phyloP scores from a whole-genome alignment of 2,888 invertebrate species.

The Mayetiola destructor region DNA sequence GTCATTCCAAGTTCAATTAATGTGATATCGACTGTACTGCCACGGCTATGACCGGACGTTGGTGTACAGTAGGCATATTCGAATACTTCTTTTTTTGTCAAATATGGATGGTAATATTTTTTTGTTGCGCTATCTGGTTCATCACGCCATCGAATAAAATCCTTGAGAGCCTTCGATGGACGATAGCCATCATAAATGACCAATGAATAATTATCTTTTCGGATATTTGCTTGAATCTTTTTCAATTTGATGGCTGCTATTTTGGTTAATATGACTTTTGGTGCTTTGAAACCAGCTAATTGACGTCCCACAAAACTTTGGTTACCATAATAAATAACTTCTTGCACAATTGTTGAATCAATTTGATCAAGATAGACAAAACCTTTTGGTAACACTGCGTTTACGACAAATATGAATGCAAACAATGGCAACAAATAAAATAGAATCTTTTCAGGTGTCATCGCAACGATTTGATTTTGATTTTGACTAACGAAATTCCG shows the following conservation, averaged over 20 bases:
- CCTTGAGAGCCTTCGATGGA: neutral
- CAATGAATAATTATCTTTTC: slow-evolving; percentile 3
- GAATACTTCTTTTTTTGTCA: neutral
- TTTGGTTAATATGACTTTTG: slow-evolving; percentile 4
- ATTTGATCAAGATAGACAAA: slow-evolving; percentile 1
- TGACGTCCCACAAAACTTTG: neutral
- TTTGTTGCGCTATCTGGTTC: neutral
- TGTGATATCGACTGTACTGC: slow-evolving; percentile 3
- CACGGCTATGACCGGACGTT: neutral
- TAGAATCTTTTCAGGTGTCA: no score
- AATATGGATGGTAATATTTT: neutral
- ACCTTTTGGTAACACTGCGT: neutral
- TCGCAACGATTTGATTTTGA: no score
- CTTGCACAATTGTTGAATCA: neutral
- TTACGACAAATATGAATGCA: no score
- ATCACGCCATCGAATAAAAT: slow-evolving; percentile 8
- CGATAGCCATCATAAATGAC: slow-evolving; percentile 13
- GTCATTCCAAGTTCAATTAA: slow-evolving; percentile 11
- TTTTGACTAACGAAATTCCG: no score
- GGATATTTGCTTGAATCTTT: neutral
- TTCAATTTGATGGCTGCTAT: neutral
- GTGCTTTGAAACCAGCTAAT: neutral
- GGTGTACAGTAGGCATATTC: neutral
- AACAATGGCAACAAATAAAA: no score
- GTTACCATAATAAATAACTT: slow-evolving; percentile 5